These are phyloP conservation scores for Drosophila repleta DNA, from an alignment of 1,140 invertebrate species.

Conservation along the genomic window DNA sequence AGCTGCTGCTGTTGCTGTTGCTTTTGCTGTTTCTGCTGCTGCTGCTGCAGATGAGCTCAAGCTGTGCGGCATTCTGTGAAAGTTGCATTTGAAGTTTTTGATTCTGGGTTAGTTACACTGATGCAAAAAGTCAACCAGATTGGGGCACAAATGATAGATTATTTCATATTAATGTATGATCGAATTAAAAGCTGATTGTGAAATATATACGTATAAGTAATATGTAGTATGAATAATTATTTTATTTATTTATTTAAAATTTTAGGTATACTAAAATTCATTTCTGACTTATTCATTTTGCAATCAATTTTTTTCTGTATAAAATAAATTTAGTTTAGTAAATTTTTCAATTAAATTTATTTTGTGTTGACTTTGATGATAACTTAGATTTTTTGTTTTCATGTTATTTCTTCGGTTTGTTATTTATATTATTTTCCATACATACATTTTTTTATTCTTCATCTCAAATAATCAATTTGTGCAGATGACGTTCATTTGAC, in stretches of 20 bases:
- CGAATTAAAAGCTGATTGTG: background rate
- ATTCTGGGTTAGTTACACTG: constrained; percentile 37
- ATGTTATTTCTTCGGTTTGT: no score
- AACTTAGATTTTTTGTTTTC: no score
- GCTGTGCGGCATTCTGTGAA: constrained; percentile 61
- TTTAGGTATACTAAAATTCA: no score
- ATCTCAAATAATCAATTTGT: background rate
- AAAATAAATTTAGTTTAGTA: no score
- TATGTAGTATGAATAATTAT: no score
- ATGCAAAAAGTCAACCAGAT: constrained; percentile 9
- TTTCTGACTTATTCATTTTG: no score
- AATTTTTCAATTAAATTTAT: no score
- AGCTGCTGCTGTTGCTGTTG: constrained; percentile 47
- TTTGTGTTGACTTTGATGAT: no score
- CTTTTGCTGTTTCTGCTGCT: constrained; percentile 41
- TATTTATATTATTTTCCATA: background rate
- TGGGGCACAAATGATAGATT: constrained; percentile 1
- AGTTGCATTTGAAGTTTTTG: constrained; percentile 57
- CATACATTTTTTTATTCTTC: background rate
- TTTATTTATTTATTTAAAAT: no score
- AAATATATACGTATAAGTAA: no score
- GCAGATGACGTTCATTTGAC: background rate
- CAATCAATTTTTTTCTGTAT: no score
- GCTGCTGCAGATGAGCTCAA: constrained; percentile 45
- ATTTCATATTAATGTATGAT: background rate